A percentile compares a stretch with the other conserved stretches of the same genome.
These are phyloP conservation scores for Dione vanillae DNA, from an alignment of 2,888 invertebrate genomes.

Conservation along the genomic window DNA sequence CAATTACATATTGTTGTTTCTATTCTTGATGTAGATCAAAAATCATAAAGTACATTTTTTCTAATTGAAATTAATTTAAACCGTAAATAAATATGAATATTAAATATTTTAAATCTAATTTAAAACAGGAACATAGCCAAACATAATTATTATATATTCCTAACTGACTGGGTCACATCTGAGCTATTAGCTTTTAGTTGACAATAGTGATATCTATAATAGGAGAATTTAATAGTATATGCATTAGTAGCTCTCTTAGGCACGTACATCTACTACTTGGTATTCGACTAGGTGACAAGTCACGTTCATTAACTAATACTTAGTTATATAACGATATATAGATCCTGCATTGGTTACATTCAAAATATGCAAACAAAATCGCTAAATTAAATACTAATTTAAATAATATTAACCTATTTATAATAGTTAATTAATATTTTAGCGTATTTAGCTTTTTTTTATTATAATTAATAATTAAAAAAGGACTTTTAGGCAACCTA, in stretches of 20 bases:
- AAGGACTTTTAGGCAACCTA: too few relatives aligned
- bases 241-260: slow-evolving; percentile 9
- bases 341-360: not conserved
- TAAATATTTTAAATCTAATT: not conserved
- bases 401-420: too few relatives aligned
- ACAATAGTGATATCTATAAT: not conserved
- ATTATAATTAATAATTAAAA: too few relatives aligned
- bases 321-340: not conserved
- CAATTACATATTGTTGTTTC: too few relatives aligned
- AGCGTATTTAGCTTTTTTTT: too few relatives aligned
- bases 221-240: slow-evolving; percentile 13
- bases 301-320: slow-evolving; percentile 11
- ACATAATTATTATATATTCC: not conserved
- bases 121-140: not conserved
- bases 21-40: too few relatives aligned
- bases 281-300: not conserved
- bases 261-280: not conserved
- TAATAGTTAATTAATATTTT: too few relatives aligned
- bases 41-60: too few relatives aligned
- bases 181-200: not conserved
- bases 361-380: too few relatives aligned
- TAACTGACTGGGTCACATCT: not conserved
- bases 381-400: too few relatives aligned
- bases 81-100: too few relatives aligned
- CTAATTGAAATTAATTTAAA: too few relatives aligned